A percentile compares a stretch with the other conserved stretches of the same genome.
Evolutionary conservation across 2,797 vertebrate genomes (phyloP).

Genomic region (Taeniopygia guttata): DNA sequence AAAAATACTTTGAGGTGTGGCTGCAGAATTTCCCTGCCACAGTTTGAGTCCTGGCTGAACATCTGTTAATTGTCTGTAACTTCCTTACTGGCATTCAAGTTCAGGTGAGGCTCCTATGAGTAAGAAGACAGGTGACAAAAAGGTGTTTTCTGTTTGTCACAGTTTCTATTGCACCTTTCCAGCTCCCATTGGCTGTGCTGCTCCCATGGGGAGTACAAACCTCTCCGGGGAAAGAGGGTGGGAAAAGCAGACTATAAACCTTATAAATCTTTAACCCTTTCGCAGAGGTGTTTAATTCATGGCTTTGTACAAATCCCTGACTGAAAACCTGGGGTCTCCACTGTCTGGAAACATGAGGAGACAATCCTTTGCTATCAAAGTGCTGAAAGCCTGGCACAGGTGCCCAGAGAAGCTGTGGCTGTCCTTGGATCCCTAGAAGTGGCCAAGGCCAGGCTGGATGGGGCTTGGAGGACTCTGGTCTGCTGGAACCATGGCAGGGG

Average conservation of each 20-base stretch:
- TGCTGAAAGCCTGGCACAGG: not conserved
- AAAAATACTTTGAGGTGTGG: fast-evolving
- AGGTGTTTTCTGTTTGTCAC: not conserved
- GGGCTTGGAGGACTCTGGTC: not conserved
- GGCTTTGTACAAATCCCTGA: not conserved
- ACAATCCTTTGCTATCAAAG: fast-evolving
- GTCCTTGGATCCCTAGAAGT: not conserved
- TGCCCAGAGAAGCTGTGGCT: not conserved
- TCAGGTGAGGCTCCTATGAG: not conserved
- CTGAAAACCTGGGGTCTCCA: not conserved
- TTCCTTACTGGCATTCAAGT: fast-evolving
- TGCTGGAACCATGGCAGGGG: not conserved
- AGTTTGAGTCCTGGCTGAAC: not conserved
- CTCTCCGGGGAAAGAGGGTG: fast-evolving
- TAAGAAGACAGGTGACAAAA: not conserved
- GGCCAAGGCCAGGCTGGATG: not conserved
- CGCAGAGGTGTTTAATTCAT: fast-evolving
- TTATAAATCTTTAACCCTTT: fast-evolving
- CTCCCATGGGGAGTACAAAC: fast-evolving
- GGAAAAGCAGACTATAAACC: too few species aligned
- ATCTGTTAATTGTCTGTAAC: fast-evolving
- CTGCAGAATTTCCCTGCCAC: not conserved
- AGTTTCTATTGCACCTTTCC: fast-evolving
- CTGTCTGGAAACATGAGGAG: not conserved
- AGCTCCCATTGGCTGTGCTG: fast-evolving